Evolutionary conservation across 2,888 invertebrate genomes (phyloP).

Genomic region (Sarcophaga rosellei): DNA sequence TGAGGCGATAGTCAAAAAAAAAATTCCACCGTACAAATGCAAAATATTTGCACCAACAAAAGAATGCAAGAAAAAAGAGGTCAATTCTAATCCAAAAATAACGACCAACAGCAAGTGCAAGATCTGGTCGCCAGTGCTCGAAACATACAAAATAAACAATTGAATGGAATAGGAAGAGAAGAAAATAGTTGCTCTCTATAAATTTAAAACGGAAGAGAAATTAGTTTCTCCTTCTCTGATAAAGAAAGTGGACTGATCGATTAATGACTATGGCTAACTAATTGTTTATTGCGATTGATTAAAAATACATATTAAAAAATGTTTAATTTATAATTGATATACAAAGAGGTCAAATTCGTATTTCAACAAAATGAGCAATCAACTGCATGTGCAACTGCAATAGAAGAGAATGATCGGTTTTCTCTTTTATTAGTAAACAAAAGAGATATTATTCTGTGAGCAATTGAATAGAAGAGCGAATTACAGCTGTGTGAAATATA

Average conservation of each 20-base stretch:
- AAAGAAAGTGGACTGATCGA: neutral
- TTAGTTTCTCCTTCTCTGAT: too few species aligned
- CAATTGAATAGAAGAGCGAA: too few species aligned
- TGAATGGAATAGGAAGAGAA: neutral
- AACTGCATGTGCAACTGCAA: too few species aligned
- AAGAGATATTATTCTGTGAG: too few species aligned
- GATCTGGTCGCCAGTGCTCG: neutral
- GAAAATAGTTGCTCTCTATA: too few species aligned
- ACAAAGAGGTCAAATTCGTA: too few species aligned
- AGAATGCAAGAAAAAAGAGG: constrained; percentile 25
- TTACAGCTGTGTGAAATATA: too few species aligned
- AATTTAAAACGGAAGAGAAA: neutral
- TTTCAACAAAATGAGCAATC: too few species aligned
- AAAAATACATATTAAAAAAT: too few species aligned
- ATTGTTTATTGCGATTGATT: constrained; percentile 1
- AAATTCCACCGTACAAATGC: neutral
- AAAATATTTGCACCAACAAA: neutral
- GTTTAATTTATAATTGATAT: too few species aligned
- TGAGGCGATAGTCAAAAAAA: neutral
- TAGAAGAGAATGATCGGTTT: too few species aligned
- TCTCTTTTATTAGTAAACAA: too few species aligned
- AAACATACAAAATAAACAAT: constrained; percentile 8
- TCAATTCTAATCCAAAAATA: constrained; percentile 59
- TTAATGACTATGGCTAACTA: constrained; percentile 10
- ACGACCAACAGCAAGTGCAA: constrained; percentile 21